Base-by-base conservation (phyloP, 2,113 vertebrate genomes). In the Rhegmatorhina hoffmannsi region DNA sequence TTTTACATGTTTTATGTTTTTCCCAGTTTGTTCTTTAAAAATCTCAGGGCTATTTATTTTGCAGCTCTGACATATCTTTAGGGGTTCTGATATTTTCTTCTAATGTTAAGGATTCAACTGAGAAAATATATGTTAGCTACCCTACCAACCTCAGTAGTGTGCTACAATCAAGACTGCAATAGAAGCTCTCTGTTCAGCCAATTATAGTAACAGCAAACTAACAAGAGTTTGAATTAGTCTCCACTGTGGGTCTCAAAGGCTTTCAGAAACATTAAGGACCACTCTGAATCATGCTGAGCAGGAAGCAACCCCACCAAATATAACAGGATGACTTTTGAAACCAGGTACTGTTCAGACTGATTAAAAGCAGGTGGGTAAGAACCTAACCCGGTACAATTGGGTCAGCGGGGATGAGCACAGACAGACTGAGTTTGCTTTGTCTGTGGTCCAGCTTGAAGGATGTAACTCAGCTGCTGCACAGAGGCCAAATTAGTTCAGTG, bases 121-220 rank as follows among this genome's bases (percentile, higher is more conserved):
- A 73, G 68, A 89, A 64, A 87, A 90, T 28, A 62, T 23, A 40
- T 6, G 55, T 55, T 29, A 80, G 49, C 86, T 83, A 86, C 92
- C 76, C 76, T 77, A 83, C 88, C 56, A 88, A 68, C 56, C 95
- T 90, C 80, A 94, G 95, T 47, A 90, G 79, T 12, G 7, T 68
- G 74, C 95, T 97, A 86, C 90, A 67, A 38, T 3, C 34, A 76
- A 63, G 86, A 94, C 12, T 52, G 75, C 58, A 87, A 77, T 1
- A 89, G 94, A 62, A 91, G 82, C 36, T 60, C 76, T 77, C 82
- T 81, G 74, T 84, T 91, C 75, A 63, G 43, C 75, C 92, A 91
- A 91, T 49, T 87, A 69, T 79, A 95, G 19, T 26, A 87, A 95
- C 40, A 90, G 52, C 34, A 87, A 87, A 95, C 92, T 72, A 94